Evolutionary conservation across 2,797 vertebrate species (phyloP).

Genomic region (Propithecus deckenii): DNA sequence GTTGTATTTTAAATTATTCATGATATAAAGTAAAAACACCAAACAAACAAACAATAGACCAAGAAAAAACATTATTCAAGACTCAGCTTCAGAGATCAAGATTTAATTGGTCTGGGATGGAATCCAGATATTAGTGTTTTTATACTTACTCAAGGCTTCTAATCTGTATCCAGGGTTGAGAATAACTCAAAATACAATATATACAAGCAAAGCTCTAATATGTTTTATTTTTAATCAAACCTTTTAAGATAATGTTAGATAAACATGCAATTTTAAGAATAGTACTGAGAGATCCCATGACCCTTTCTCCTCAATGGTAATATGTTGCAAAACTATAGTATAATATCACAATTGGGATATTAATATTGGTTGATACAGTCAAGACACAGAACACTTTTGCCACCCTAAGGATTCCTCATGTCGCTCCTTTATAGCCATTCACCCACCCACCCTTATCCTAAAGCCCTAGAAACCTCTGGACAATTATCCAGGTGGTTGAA

Average conservation of each 20-base stretch:
- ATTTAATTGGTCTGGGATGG: neutral
- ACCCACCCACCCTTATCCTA: neutral
- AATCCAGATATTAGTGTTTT: neutral
- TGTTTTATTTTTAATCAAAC: neutral
- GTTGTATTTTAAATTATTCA: neutral
- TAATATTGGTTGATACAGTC: neutral
- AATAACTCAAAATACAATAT: neutral
- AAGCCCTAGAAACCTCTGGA: neutral
- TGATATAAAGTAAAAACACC: neutral
- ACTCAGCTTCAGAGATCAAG: neutral
- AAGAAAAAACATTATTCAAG: neutral
- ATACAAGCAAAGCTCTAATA: neutral
- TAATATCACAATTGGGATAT: neutral
- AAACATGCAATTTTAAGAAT: neutral
- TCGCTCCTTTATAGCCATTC: neutral
- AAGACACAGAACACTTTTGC: neutral
- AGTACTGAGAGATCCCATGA: neutral
- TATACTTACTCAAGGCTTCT: neutral
- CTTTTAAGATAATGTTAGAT: neutral
- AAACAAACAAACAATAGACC: neutral
- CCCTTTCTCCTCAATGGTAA: neutral
- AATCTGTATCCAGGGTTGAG: neutral
- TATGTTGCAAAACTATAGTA: neutral
- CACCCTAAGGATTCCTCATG: neutral
- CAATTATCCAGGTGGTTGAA: neutral